Evolutionary conservation across 1,140 invertebrate species (phyloP).

Genomic region (Saccostrea echinata): DNA sequence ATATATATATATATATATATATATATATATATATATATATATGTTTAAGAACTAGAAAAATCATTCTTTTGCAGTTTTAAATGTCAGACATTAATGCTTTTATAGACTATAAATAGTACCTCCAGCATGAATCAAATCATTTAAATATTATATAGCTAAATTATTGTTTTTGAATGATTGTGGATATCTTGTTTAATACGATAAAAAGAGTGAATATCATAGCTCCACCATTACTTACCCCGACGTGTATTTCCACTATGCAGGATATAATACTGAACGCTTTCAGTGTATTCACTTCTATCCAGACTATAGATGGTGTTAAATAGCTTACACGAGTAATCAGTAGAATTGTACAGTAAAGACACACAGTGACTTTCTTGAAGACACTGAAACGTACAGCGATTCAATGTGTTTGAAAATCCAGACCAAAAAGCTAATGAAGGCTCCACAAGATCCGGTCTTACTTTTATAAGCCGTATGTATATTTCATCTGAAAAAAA

Average conservation of each 20-base stretch:
- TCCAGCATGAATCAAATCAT: too few relatives aligned
- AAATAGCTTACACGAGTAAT: not conserved
- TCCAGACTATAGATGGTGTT: not conserved
- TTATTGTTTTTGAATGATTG: too few relatives aligned
- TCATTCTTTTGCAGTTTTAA: too few relatives aligned
- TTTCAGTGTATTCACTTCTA: not conserved
- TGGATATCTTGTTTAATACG: too few relatives aligned
- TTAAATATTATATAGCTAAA: too few relatives aligned
- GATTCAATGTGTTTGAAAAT: not conserved
- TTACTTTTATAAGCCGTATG: not conserved
- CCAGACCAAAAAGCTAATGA: not conserved
- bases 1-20: too few relatives aligned
- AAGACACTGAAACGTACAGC: not conserved
- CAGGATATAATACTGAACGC: not conserved
- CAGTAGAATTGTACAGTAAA: not conserved
- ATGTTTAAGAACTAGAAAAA: too few relatives aligned
- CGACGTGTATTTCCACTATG: not conserved
- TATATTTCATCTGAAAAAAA: not conserved
- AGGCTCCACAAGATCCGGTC: not conserved
- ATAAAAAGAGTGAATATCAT: too few relatives aligned
- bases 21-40: too few relatives aligned
- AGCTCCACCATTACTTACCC: not conserved
- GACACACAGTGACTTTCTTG: not conserved
- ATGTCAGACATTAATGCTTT: too few relatives aligned
- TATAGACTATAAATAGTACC: too few relatives aligned